These are phyloP conservation scores for Epizoanthus ramosus DNA, from an alignment of 92 coral and sea anemone species.

Conservation along the genomic window DNA sequence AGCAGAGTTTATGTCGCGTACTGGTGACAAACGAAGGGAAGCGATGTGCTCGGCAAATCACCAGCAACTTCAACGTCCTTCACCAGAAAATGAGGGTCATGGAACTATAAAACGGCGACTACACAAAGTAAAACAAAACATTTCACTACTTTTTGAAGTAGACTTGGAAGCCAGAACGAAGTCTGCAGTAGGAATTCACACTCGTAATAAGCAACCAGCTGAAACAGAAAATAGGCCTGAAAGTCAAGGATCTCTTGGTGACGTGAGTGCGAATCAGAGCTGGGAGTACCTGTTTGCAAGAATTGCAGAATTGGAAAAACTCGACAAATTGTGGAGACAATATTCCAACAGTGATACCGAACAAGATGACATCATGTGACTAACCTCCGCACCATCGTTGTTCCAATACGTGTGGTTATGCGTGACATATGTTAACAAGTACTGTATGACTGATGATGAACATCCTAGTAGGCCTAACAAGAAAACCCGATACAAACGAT, in stretches of 20 bases:
- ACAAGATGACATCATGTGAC: no score
- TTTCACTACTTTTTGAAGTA: not conserved
- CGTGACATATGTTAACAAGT: no score
- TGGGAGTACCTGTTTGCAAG: slow-evolving; percentile 8
- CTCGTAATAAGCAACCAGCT: not conserved
- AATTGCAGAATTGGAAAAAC: slow-evolving; percentile 9
- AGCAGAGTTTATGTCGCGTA: not conserved
- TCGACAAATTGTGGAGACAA: not conserved
- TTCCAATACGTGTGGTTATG: no score
- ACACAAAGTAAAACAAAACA: not conserved
- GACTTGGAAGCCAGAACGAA: not conserved
- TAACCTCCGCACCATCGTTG: no score
- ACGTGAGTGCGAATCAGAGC: not conserved
- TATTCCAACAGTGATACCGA: not conserved
- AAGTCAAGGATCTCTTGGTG: not conserved
- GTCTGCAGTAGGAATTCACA: not conserved
- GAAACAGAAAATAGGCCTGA: no score
- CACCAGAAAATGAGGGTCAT: not conserved
- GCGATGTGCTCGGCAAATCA: not conserved
- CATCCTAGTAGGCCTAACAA: no score
- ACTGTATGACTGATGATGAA: no score
- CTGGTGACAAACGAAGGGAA: not conserved
- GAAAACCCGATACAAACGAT: no score
- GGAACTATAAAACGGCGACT: not conserved
- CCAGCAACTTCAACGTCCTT: not conserved